phyloP scores from a whole-genome alignment of 1,140 invertebrate species.

The Drosophila jambulina region DNA sequence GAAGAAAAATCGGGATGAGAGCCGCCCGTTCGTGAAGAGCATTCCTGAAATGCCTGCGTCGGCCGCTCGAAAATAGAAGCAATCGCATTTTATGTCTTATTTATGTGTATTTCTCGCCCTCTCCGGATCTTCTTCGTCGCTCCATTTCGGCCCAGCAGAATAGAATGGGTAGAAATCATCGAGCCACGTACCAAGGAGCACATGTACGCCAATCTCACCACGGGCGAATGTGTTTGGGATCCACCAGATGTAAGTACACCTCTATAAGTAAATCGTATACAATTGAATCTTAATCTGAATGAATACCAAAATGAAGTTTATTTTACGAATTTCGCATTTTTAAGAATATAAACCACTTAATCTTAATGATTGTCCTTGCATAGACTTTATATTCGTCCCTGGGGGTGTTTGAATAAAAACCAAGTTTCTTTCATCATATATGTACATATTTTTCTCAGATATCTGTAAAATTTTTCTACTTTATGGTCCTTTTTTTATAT shows the following conservation, averaged over 20 bases:
- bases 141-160: slow-evolving; percentile 63
- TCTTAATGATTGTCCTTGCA: not conserved
- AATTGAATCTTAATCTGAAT: not conserved
- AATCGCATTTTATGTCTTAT: slow-evolving; percentile 76
- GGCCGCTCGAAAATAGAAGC: slow-evolving; percentile 74
- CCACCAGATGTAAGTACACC: slow-evolving; percentile 90
- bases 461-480: not conserved
- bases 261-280: slow-evolving; percentile 9
- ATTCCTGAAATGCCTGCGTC: slow-evolving; percentile 66
- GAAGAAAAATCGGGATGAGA: slow-evolving; percentile 22
- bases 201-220: slow-evolving; percentile 99
- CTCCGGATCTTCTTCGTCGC: slow-evolving; percentile 24
- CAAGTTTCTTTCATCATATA: not conserved
- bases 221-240: slow-evolving; percentile 99
- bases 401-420: not conserved
- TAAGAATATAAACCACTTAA: not conserved
- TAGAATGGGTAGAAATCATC: slow-evolving; percentile 99
- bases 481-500: not conserved
- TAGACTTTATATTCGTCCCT: no score
- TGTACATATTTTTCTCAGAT: not conserved
- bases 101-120: slow-evolving; percentile 65
- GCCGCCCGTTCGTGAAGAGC: slow-evolving; percentile 29
- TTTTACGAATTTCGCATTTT: not conserved
- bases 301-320: not conserved
- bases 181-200: slow-evolving; percentile 98